Percentiles rank a stretch among this genome's conserved stretches.
These are phyloP conservation scores for Drosophila mauritiana DNA, from an alignment of 1,140 invertebrate species.

Conservation along the genomic window DNA sequence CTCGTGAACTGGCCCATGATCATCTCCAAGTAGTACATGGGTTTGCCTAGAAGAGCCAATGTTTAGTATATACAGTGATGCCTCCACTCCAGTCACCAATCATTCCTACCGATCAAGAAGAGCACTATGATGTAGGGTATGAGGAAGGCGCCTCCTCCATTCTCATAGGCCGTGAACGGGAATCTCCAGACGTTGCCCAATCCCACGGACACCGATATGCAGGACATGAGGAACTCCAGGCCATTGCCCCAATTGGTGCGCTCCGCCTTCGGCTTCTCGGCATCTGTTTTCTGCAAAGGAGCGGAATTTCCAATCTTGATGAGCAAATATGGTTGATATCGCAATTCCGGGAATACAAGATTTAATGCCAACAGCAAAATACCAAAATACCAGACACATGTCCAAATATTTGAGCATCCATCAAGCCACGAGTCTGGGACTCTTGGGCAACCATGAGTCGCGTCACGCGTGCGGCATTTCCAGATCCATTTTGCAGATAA, in stretches of 20 bases:
- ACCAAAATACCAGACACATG: slow-evolving; percentile 29
- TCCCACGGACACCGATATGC: slow-evolving; percentile 95
- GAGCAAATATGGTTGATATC: slow-evolving; percentile 11
- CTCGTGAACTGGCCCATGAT: slow-evolving; percentile 90
- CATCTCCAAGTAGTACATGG: slow-evolving; percentile 94
- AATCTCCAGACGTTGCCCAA: slow-evolving; percentile 89
- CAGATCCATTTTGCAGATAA: slow-evolving; percentile 29
- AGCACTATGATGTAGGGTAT: slow-evolving; percentile 94
- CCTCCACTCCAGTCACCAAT: no score
- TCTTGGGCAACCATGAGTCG: slow-evolving; percentile 11
- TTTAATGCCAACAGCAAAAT: not conserved
- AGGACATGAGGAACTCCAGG: slow-evolving; percentile 94
- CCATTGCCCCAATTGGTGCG: slow-evolving; percentile 92
- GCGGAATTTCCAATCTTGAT: slow-evolving; percentile 5
- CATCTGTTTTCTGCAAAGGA: slow-evolving; percentile 40
- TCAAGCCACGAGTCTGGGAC: not conserved
- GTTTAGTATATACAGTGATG: not conserved
- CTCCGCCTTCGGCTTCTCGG: slow-evolving; percentile 62
- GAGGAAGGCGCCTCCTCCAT: slow-evolving; percentile 90
- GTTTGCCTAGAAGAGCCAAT: slow-evolving; percentile 85
- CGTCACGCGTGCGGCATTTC: slow-evolving; percentile 3
- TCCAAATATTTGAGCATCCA: slow-evolving; percentile 36
- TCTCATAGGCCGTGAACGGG: slow-evolving; percentile 93
- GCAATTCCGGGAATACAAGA: slow-evolving; percentile 14
- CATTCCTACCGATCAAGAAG: slow-evolving; percentile 89